Base-by-base conservation (phyloP, 2,888 invertebrate species). In the Dastarcus helophoroides region DNA sequence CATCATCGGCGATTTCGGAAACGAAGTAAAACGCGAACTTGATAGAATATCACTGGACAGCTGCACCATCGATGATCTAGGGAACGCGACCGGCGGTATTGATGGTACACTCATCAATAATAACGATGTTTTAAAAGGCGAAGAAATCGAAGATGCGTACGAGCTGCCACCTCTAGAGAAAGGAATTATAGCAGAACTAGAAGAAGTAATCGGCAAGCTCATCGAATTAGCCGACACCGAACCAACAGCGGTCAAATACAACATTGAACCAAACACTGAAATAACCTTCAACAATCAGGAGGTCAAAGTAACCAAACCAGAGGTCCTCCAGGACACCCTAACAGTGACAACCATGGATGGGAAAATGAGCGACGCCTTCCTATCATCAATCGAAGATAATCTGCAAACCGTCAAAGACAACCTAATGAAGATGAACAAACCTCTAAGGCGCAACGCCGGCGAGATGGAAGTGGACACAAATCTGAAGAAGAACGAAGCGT, bases 21-120 rank as follows among this genome's bases (percentile, higher is more conserved):
- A 68, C 51, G 72, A 72, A 60, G 62, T 72, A 22, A 69, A 70
- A 58, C 67, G 68, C 35, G 71, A 71, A 62, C 65, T 71, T 30
- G 68, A 64, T 40, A 62, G 63, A 41, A 54, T 70, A 38, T 51
- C 64, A 15, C 31, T 40, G 8, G 64, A 42, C 24, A 42, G 41
- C 14, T 32, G 31, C 22, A 21, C 19, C 13, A 13, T 27, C n/a
- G 3, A 14, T 6, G 19, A 19, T 15, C 23, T 15, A 19, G 16
- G 6, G 22, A 30, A 23, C 23, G n/a, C 29, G 2, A 25, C 11
- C 3, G 9, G 10, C 5, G 22, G 21, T 8, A 28, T 32, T 17
- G 16, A 26, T 3, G n/a, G 25, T n/a, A 24, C 26, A n/a, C 23
- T 29, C 22, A 29, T 33, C 29, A 15, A 30, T 13, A 10, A 26